phyloP scores from a whole-genome alignment of 37 sponge, comb jelly and placozoan genomes.

The Spongilla lacustris region DNA sequence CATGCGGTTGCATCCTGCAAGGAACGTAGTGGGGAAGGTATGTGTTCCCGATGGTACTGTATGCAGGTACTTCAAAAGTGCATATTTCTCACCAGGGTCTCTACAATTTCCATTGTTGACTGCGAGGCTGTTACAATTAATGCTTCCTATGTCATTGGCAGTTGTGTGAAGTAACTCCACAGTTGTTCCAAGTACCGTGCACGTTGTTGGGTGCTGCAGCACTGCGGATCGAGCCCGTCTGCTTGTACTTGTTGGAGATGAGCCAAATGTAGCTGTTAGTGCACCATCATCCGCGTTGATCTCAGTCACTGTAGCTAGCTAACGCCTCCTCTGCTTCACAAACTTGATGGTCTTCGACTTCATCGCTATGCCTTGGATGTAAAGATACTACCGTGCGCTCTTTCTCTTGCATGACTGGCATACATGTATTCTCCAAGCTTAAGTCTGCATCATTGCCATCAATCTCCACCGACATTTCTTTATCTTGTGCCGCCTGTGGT shows the following conservation, averaged over 20 bases:
- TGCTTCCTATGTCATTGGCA: background rate
- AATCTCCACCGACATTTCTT: background rate
- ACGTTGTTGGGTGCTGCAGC: background rate
- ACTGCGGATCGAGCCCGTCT: background rate
- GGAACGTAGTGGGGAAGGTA: conserved; percentile 13
- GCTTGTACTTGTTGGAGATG: background rate
- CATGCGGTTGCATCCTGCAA: conserved; percentile 7
- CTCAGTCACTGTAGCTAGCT: background rate
- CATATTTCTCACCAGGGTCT: background rate
- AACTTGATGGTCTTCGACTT: background rate
- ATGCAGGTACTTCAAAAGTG: background rate
- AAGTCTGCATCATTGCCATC: background rate
- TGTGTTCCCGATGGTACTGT: background rate
- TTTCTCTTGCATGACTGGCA: background rate
- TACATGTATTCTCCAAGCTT: background rate
- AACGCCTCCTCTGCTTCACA: background rate
- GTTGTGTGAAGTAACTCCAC: background rate
- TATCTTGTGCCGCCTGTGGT: background rate
- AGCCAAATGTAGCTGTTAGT: background rate
- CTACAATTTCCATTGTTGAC: background rate
- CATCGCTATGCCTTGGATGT: background rate
- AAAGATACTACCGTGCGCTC: background rate
- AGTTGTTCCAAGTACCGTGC: background rate
- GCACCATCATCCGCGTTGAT: background rate
- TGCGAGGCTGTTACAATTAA: background rate